Base-by-base conservation (phyloP, 2,113 vertebrate genomes). In the Actinemys pallida region DNA sequence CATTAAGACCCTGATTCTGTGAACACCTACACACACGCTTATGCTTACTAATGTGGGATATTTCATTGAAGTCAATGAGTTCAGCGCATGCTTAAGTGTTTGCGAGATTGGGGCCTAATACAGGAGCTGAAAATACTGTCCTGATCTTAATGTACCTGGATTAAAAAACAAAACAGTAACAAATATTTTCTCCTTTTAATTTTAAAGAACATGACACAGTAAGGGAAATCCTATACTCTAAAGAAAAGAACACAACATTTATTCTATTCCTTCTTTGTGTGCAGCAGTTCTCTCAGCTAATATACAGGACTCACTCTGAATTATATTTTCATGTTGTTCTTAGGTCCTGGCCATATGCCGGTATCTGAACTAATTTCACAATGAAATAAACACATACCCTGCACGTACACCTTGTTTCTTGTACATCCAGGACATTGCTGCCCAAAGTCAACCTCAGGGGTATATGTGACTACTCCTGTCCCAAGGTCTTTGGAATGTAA, bases 51-150 rank as follows among this genome's bases (percentile, higher is more conserved):
- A 31, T 54, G 87, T 57, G 39, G 92, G 13, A 50, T 85, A 79
- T 87, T 59, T 96, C 92, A 89, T 90, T 87, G 86, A 81, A 92
- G 84, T 90, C 42, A 88, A 69, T 75, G 87, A 94, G 91, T 5
- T 1, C 59, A 92, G 79, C 88, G 2, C 16, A 22, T 5, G 3
- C 80, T n/a, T 57, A 62, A 81, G n/a, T 89, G 62, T 81, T 95
- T 93, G 57, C 59, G 59, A 93, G 49, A 8, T 7, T 78, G 50
- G 78, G 31, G 59, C 78, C 85, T 92, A 81, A 19, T 53, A 80
- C 47, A 72, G 87, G 57, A 35, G 54, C 69, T 22, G 88, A 86
- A 87, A 80, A 92, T 81, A 79, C 39, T 80, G 86, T 29, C 72
- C 62, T 69, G 69, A 31, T 54, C 81, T 92, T 88, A 83, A 52